Percentiles rank a stretch among this genome's conserved stretches.
Evolutionary conservation across 1,140 invertebrate species (phyloP).

Genomic region (Galendromus occidentalis): DNA sequence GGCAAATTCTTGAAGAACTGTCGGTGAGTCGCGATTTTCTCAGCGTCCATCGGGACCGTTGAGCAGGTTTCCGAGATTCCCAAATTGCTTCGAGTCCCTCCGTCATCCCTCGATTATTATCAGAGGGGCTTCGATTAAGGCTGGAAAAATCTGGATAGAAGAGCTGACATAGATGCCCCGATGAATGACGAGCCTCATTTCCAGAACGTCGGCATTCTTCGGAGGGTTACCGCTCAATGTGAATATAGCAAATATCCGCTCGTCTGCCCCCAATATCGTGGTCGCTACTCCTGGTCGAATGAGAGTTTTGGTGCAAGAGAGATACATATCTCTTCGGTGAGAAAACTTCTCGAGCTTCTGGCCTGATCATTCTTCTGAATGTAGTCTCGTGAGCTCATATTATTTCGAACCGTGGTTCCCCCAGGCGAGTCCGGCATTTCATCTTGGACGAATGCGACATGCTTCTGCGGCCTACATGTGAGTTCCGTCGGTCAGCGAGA

Average conservation of each 20-base stretch:
- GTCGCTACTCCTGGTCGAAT: not conserved
- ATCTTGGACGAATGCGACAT: not conserved
- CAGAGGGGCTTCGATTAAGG: too few relatives aligned
- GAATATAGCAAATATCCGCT: not conserved
- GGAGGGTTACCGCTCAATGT: not conserved
- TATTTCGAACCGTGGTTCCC: too few relatives aligned
- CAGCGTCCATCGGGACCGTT: too few relatives aligned
- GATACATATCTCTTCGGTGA: too few relatives aligned
- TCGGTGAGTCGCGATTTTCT: not conserved
- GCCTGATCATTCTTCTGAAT: too few relatives aligned
- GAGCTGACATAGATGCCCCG: too few relatives aligned
- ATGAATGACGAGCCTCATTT: not conserved
- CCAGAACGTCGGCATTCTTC: not conserved
- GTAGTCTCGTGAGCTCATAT: too few relatives aligned
- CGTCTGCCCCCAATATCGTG: not conserved
- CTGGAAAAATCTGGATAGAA: too few relatives aligned
- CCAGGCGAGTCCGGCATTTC: not conserved
- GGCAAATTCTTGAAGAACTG: not conserved
- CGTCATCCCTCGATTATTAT: too few relatives aligned
- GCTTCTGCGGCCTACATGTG: not conserved
- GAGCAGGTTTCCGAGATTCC: too few relatives aligned
- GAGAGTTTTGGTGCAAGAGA: not conserved
- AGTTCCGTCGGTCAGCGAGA: not conserved
- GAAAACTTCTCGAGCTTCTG: too few relatives aligned
- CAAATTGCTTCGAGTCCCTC: too few relatives aligned